A percentile compares a stretch with the other conserved stretches of the same genome.
phyloP scores from a whole-genome alignment of 1,140 invertebrate species.

The Mycetomoellerius zeteki region DNA sequence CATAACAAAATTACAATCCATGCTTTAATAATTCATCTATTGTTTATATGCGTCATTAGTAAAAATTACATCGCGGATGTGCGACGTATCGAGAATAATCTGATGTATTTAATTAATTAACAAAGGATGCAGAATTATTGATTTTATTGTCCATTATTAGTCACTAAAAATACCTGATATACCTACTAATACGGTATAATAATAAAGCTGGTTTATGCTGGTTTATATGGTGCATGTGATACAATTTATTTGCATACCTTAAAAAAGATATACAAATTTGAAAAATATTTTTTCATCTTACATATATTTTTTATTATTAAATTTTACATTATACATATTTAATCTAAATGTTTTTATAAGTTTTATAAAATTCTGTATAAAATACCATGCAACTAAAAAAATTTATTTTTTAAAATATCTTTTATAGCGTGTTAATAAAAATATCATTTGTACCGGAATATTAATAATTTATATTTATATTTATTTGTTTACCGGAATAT shows the following conservation, averaged over 20 bases:
- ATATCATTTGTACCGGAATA: background rate
- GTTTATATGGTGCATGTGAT: background rate
- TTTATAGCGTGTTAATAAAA: slow-evolving; percentile 11
- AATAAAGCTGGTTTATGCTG: background rate
- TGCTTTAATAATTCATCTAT: slow-evolving; percentile 20
- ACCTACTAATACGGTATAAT: background rate
- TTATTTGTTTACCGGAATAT: slow-evolving; percentile 1
- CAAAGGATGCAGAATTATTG: background rate
- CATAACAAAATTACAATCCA: background rate
- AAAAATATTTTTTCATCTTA: background rate
- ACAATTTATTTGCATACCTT: background rate
- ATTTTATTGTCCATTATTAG: background rate
- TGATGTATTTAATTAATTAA: slow-evolving; percentile 29
- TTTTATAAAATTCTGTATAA: background rate
- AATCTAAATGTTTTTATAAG: background rate
- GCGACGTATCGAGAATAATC: background rate
- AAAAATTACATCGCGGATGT: background rate
- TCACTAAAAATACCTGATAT: background rate
- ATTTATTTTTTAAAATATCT: slow-evolving; percentile 6
- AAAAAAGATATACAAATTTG: background rate
- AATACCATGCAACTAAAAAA: background rate
- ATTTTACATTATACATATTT: background rate
- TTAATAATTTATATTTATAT: no score
- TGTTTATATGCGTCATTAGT: background rate
- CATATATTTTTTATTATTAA: background rate